These are phyloP conservation scores for Mycteria americana DNA, from an alignment of 2,797 vertebrate genomes.

Conservation along the genomic window DNA sequence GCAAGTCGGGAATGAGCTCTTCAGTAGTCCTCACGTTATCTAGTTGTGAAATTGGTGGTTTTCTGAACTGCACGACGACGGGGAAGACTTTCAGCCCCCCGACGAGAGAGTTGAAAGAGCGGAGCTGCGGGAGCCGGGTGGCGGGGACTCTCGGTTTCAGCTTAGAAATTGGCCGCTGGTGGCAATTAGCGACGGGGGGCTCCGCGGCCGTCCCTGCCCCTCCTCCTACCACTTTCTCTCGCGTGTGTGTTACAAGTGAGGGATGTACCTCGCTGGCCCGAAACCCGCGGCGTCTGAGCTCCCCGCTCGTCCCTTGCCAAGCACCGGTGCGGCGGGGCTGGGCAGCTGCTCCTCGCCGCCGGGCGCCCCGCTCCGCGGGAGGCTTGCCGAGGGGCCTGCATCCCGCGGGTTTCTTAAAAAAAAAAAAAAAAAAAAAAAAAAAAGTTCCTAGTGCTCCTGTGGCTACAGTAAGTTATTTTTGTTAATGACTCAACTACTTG, in stretches of 20 bases:
- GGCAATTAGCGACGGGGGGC: too few species aligned
- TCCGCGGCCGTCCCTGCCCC: too few species aligned
- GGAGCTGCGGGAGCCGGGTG: neutral
- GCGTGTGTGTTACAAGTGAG: accelerated
- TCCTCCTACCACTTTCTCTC: accelerated
- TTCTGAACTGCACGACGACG: accelerated
- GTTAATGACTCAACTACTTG: neutral
- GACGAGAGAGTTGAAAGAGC: too few species aligned
- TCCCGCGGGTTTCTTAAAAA: accelerated
- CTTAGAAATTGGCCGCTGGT: accelerated
- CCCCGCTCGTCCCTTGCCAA: too few species aligned
- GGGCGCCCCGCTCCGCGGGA: neutral
- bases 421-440: too few species aligned
- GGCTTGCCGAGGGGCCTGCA: accelerated
- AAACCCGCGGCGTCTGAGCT: too few species aligned
- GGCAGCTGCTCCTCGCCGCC: neutral
- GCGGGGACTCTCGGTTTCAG: accelerated
- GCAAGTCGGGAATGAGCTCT: accelerated
- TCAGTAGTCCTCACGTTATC: accelerated
- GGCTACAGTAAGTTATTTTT: neutral
- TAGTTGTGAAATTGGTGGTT: neutral
- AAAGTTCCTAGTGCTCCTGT: accelerated
- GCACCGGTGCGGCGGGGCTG: accelerated
- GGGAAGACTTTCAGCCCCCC: accelerated
- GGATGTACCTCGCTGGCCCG: accelerated